These are phyloP conservation scores for Muschampia plurimacula DNA, from an alignment of 2,888 invertebrate genomes.

Conservation along the genomic window DNA sequence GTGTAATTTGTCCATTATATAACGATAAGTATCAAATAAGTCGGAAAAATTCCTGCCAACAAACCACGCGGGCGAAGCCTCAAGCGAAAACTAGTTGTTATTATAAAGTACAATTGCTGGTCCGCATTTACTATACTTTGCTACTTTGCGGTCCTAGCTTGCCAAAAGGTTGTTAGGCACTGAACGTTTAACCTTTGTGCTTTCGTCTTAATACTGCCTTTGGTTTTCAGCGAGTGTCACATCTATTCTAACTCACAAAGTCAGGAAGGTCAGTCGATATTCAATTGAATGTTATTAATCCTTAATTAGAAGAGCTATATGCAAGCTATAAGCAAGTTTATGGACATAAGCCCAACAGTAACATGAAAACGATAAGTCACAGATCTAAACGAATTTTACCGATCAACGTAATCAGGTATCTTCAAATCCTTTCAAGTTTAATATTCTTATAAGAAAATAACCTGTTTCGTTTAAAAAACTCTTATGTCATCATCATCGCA, in stretches of 20 bases:
- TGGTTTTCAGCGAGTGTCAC: constrained; percentile 21
- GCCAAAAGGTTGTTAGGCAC: not conserved
- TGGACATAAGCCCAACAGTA: not conserved
- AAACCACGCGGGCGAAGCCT: too few relatives aligned
- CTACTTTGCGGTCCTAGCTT: not conserved
- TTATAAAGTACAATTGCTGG: too few relatives aligned
- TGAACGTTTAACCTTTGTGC: constrained; percentile 25
- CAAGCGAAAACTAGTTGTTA: too few relatives aligned
- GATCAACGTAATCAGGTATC: not conserved
- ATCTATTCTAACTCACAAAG: constrained; percentile 7
- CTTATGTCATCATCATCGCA: not conserved
- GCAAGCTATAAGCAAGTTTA: too few relatives aligned
- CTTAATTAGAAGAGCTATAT: not conserved
- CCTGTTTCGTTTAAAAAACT: not conserved
- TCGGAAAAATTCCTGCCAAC: too few relatives aligned
- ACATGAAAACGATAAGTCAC: not conserved
- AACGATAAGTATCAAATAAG: too few relatives aligned
- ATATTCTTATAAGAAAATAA: not conserved
- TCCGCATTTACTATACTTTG: not conserved
- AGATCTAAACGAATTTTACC: not conserved
- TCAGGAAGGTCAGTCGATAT: not conserved
- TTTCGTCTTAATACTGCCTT: not conserved
- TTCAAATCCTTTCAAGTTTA: not conserved
- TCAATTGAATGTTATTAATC: not conserved
- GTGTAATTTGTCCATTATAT: too few relatives aligned